Conservation (phyloP, 1,140 invertebrate species). For the Euschistus heros region DNA sequence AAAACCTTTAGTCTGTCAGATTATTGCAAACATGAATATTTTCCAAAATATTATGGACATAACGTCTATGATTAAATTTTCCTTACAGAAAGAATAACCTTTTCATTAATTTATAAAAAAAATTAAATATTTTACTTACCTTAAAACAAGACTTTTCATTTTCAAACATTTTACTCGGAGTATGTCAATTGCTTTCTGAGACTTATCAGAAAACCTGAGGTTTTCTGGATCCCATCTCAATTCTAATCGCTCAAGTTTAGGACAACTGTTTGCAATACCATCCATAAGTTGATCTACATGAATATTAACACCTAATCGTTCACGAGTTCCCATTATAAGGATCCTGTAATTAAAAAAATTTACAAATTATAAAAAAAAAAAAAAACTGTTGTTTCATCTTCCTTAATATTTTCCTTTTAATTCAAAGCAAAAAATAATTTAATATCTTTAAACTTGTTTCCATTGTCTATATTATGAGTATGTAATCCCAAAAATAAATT, state of each 20-base stretch:
- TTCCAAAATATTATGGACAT: no score
- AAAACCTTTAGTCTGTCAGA: no score
- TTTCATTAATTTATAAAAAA: neutral
- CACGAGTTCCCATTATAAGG: constrained; percentile 91
- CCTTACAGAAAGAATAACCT: neutral
- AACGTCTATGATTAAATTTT: no score
- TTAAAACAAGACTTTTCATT: constrained; percentile 68
- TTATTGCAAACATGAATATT: neutral
- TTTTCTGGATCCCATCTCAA: constrained; percentile 97
- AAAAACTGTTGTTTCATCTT: no score
- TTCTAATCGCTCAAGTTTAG: constrained; percentile 80
- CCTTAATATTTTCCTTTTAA: no score
- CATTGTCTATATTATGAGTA: no score
- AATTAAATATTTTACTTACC: constrained; percentile 41
- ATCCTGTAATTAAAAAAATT: constrained; percentile 54
- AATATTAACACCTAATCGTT: constrained; percentile 90
- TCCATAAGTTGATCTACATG: constrained; percentile 97
- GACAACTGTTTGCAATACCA: constrained; percentile 88
- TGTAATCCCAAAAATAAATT: no score
- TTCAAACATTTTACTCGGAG: constrained; percentile 80
- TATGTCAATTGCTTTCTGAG: constrained; percentile 91
- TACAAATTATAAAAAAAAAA: neutral
- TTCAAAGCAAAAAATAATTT: no score
- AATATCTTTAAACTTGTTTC: no score
- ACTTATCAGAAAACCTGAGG: constrained; percentile 96